Evolutionary conservation across 1,140 invertebrate species (phyloP).

Genomic region (Monomorium pharaonis): DNA sequence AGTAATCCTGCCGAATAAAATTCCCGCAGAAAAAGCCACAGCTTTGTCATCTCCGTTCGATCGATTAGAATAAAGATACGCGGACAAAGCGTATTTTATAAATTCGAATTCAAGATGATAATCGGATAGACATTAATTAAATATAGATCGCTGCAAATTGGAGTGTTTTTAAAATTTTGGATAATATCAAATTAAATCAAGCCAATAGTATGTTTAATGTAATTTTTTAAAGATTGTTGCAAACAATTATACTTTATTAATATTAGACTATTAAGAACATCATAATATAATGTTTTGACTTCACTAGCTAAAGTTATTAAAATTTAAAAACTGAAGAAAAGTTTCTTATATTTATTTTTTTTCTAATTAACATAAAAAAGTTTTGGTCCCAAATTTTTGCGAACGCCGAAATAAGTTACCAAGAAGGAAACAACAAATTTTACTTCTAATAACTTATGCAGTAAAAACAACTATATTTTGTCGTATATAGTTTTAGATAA

Average conservation of each 20-base stretch:
- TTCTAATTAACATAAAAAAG: too few species aligned
- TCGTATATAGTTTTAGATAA: too few species aligned
- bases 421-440: too few species aligned
- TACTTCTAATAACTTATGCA: too few species aligned
- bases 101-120: not conserved
- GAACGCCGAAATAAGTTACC: too few species aligned
- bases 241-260: not conserved
- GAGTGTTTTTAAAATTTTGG: not conserved
- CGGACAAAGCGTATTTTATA: conserved; percentile 15
- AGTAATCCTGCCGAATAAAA: conserved; percentile 55
- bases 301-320: too few species aligned
- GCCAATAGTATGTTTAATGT: not conserved
- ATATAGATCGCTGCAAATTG: not conserved
- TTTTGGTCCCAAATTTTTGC: too few species aligned
- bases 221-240: not conserved
- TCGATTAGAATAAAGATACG: conserved; percentile 64
- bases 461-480: too few species aligned
- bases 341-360: too few species aligned
- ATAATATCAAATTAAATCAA: not conserved
- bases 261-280: not conserved
- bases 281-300: too few species aligned
- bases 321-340: too few species aligned
- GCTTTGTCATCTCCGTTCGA: conserved; percentile 54
- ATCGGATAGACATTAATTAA: not conserved
- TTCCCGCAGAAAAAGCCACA: conserved; percentile 46